Conservation (phyloP, 2,888 invertebrate species). For the Shargacucullia verbasci region DNA sequence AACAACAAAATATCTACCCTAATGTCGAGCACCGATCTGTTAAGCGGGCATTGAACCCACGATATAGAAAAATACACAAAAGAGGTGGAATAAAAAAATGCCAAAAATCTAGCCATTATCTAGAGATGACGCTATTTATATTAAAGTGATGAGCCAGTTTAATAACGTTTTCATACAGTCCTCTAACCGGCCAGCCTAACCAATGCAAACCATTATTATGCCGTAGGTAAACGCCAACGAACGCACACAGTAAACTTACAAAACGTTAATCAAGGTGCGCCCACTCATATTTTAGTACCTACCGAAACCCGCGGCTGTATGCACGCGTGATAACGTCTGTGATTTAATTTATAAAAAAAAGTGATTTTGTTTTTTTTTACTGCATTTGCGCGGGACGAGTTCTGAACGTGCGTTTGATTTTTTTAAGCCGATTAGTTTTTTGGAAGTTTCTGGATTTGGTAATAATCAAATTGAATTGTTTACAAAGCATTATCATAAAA, state of each 20-base stretch:
- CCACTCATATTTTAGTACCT: constrained; percentile 40
- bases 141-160: too few relatives aligned
- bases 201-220: constrained; percentile 1
- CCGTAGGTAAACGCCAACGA: constrained; percentile 23
- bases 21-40: too few relatives aligned
- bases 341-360: constrained; percentile 24
- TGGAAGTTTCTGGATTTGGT: constrained; percentile 1
- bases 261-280: constrained; percentile 25
- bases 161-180: neutral
- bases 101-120: too few relatives aligned
- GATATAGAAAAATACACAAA: too few relatives aligned
- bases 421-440: neutral
- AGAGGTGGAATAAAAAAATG: too few relatives aligned
- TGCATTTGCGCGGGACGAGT: constrained; percentile 35
- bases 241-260: constrained; percentile 19
- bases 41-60: too few relatives aligned
- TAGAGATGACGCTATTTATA: too few relatives aligned
- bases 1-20: too few relatives aligned
- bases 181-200: constrained; percentile 4
- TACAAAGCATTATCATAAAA: too few relatives aligned
- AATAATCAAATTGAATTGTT: neutral
- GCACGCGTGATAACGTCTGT: constrained; percentile 46
- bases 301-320: constrained; percentile 39
- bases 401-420: constrained; percentile 12
- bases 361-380: constrained; percentile 26